These are phyloP conservation scores for Cryptocheilus praepositus DNA, from an alignment of 2,888 invertebrate genomes.

Conservation along the genomic window DNA sequence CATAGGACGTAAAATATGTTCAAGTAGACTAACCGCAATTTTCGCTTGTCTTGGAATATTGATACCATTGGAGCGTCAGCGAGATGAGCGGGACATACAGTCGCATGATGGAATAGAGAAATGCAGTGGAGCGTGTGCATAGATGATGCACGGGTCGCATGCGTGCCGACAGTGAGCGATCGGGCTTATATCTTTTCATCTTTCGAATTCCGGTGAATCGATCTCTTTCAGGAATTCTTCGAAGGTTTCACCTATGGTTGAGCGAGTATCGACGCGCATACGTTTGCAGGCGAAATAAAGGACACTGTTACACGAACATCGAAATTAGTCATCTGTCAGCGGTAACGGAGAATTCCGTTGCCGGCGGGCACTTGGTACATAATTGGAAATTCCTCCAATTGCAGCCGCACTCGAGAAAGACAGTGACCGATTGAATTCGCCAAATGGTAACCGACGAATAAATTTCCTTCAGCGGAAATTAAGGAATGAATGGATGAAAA, in stretches of 20 bases:
- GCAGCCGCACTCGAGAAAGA: slow-evolving; percentile 2
- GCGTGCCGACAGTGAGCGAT: slow-evolving; percentile 20
- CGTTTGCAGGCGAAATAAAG: background rate
- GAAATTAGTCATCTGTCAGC: slow-evolving; percentile 15
- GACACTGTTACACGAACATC: slow-evolving; percentile 22
- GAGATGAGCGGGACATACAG: background rate
- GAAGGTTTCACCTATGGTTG: too few species aligned
- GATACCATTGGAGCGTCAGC: slow-evolving; percentile 8
- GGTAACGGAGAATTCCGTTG: slow-evolving; percentile 4
- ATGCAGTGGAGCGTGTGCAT: background rate
- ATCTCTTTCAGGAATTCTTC: slow-evolving; percentile 23
- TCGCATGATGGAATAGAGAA: slow-evolving; percentile 12
- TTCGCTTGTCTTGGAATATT: too few species aligned
- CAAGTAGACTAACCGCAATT: too few species aligned
- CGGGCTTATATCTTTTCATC: slow-evolving; percentile 11
- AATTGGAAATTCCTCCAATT: slow-evolving; percentile 31
- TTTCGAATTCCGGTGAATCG: background rate
- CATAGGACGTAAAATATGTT: too few species aligned
- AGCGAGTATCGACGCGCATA: background rate
- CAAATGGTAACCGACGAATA: background rate
- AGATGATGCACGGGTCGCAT: background rate
- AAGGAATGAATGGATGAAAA: too few species aligned
- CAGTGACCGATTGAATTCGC: slow-evolving; percentile 3
- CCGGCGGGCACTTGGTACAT: slow-evolving; percentile 13
- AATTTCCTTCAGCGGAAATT: background rate